These are phyloP conservation scores for Eilema griseolum DNA, from an alignment of 2,888 invertebrate species.

Conservation along the genomic window DNA sequence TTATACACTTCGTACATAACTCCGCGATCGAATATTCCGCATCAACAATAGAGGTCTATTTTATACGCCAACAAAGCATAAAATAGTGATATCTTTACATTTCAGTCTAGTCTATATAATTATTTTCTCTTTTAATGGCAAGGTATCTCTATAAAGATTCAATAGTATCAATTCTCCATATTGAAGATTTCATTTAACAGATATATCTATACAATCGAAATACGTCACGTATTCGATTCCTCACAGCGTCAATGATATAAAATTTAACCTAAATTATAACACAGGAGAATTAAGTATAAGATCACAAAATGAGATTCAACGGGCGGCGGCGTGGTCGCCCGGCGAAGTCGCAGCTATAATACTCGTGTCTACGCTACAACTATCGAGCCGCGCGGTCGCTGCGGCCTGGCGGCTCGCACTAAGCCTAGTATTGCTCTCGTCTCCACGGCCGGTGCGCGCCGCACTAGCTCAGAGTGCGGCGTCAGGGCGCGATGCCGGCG, in stretches of 20 bases:
- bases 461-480: slow-evolving; percentile 89
- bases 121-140: slow-evolving; percentile 84
- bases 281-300: slow-evolving; percentile 88
- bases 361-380: slow-evolving; percentile 84
- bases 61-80: slow-evolving; percentile 86
- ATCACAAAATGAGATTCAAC: slow-evolving; percentile 87
- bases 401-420: slow-evolving; percentile 73
- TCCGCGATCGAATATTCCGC: slow-evolving; percentile 72
- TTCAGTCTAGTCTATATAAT: slow-evolving; percentile 87
- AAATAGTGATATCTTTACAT: slow-evolving; percentile 87
- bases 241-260: slow-evolving; percentile 87
- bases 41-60: slow-evolving; percentile 82
- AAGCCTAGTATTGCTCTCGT: slow-evolving; percentile 85
- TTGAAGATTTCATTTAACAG: slow-evolving; percentile 74
- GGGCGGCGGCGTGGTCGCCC: slow-evolving; percentile 77
- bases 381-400: slow-evolving; percentile 71
- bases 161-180: slow-evolving; percentile 82
- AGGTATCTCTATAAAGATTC: slow-evolving; percentile 87
- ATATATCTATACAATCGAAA: slow-evolving; percentile 83
- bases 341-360: slow-evolving; percentile 85
- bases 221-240: slow-evolving; percentile 83
- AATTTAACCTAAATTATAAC: slow-evolving; percentile 87
- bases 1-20: slow-evolving; percentile 66
- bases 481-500: slow-evolving; percentile 93
- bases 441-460: slow-evolving; percentile 40